Evolutionary conservation across 2,888 invertebrate species (phyloP), one percentile per base, ranked within the genome.

Genomic region (Leptothorax acervorum): DNA sequence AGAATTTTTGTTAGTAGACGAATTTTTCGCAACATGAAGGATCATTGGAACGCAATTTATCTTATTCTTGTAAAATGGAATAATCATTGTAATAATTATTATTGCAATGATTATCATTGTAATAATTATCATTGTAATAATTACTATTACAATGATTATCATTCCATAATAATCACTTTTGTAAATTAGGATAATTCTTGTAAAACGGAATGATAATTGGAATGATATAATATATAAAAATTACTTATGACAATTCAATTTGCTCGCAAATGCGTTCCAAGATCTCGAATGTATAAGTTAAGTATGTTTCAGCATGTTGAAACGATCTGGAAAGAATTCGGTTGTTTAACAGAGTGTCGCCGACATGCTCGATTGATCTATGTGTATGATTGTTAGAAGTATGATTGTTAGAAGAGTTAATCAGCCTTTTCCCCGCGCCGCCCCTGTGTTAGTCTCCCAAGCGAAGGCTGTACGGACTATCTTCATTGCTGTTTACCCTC

Each of bases 401-500:
- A n/a, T 5, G 23, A 76, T 55, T 53, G n/a, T 12, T 42, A 62
- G n/a, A n/a, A 31, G 63, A 23, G n/a, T 48, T 42, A 70, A 70
- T 70, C 23, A 23, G 12, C 6, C 39, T 60, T 51, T 60, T 51
- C 1, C 48, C 60, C 31, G 4, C 12, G 45, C 4, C 23, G 6
- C 55, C 57, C 0, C 2, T 28, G 18, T 55, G 68, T 60, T 60
- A 70, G 28, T 48, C 28, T 71, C 15, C 5, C 65, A 81, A 81
- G 60, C 71, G n/a, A 57, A 35, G 55, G 9, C 28, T 73, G 11
- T 60, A 11, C 0, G 11, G 48, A 70, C 48, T 23, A 1, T 55
- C 68, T 51, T 81, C 3, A 6, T 66, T 71, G 28, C 51, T 81
- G 48, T 83, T 96, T 96, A 98, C 98, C 98, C 97, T 98, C 98